Evolutionary conservation across 2,888 invertebrate genomes (phyloP).

Genomic region (Callyntrura guangdongensis): DNA sequence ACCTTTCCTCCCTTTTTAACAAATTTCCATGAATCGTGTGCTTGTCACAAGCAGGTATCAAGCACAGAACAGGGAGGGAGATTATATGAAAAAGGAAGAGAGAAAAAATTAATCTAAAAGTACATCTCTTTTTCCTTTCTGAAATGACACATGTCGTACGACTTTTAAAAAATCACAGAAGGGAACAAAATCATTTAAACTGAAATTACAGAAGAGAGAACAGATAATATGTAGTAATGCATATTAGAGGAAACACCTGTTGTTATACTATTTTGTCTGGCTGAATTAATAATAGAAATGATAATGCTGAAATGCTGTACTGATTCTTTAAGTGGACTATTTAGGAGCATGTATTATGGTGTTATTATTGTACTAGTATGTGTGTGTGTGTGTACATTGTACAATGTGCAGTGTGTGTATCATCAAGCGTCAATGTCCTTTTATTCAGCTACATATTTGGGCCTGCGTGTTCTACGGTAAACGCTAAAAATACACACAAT

Average conservation of each 20-base stretch:
- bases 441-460: constrained; percentile 37
- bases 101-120: constrained; percentile 57
- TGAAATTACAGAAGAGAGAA: constrained; percentile 23
- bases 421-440: constrained; percentile 53
- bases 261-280: constrained; percentile 30
- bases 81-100: constrained; percentile 1
- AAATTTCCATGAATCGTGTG: constrained; percentile 54
- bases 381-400: background rate
- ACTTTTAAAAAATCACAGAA: constrained; percentile 27
- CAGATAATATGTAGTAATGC: constrained; percentile 37
- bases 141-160: constrained; percentile 54
- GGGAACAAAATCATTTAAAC: constrained; percentile 26
- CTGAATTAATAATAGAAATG: constrained; percentile 44
- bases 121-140: constrained; percentile 61
- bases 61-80: constrained; percentile 4
- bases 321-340: constrained; percentile 46
- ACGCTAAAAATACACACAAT: constrained; percentile 39
- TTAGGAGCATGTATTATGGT: constrained; percentile 31
- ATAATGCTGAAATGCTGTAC: constrained; percentile 48
- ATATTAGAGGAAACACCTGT: constrained; percentile 72
- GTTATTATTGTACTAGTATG: background rate
- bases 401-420: constrained; percentile 24
- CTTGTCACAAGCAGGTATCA: constrained; percentile 47
- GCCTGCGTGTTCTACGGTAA: constrained; percentile 23
- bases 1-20: constrained; percentile 46